Base-by-base conservation (phyloP, 2,888 invertebrate species). In the Julus scanicus region DNA sequence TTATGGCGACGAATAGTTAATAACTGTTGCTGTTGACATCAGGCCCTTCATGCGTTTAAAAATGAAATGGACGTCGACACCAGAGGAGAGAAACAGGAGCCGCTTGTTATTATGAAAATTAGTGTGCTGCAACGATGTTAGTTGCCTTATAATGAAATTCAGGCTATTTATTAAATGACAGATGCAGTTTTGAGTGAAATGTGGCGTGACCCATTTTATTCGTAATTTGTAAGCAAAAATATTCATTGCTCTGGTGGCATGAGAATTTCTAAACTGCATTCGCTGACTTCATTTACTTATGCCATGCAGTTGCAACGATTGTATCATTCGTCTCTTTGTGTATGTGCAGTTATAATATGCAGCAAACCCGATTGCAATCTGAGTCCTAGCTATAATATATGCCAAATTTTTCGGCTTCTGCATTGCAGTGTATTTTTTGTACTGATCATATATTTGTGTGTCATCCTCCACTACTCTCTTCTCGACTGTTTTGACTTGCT, bases 321-420 rank as follows among this genome's bases (percentile, higher is more conserved):
- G 63, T 63, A 44, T 63, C n/a, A 53, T 63, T n/a, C 17, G 63
- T 63, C 63, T 63, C 5, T 63, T 63, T 63, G 13, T 63, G 63
- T n/a, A n/a, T 63, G n/a, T 17, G 63, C 63, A 2, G 63, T 63
- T n/a, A 63, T 63, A 17, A 63, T 63, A n/a, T 63, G 13, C 63
- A 63, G 63, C 63, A n/a, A 63, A 63, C n/a, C 63, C 63, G n/a
- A 63, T 63, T 63, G 63, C 63, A 63, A 63, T 63, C n/a, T n/a
- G 63, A 63, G 63, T 63, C 63, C 15, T n/a, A n/a, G n/a, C 63
- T n/a, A 63, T 63, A n/a, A 63, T 63, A 17, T 63, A 63, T 63
- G 63, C 63, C 63, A 63, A 63, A 63, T n/a, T 63, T n/a, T 63
- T n/a, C 63, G 63, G n/a, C 63, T 63, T 63, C 63, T 63, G 63